These are phyloP conservation scores for Centropus unirufus DNA, from an alignment of 2,113 vertebrate species.

Conservation along the genomic window DNA sequence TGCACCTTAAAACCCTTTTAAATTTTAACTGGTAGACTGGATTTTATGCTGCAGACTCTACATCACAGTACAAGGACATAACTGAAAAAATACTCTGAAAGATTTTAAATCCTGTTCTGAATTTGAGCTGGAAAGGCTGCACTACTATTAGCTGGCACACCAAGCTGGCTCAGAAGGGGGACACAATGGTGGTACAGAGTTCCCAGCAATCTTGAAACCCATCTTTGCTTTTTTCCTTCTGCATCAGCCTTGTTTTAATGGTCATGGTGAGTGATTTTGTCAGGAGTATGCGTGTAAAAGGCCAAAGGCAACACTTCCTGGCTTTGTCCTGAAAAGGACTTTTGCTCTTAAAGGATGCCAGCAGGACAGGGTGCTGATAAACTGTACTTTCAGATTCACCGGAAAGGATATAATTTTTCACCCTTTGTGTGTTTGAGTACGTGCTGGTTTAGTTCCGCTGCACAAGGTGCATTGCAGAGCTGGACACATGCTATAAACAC, in stretches of 20 bases:
- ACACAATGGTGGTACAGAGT: neutral
- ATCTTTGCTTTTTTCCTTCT: neutral
- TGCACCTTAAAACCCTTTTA: neutral
- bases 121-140: neutral
- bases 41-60: neutral
- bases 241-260: neutral
- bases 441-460: neutral
- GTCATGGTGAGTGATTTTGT: neutral
- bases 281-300: rapidly evolving
- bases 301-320: neutral
- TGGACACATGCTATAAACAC: rapidly evolving
- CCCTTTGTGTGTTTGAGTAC: neutral
- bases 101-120: neutral
- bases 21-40: neutral
- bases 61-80: neutral
- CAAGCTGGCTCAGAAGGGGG: neutral
- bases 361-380: neutral
- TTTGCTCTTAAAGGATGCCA: neutral
- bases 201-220: neutral
- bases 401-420: neutral
- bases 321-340: neutral
- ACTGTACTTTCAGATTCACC: neutral
- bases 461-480: neutral
- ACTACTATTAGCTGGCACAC: neutral
- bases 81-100: neutral